A percentile compares a stretch with the other conserved stretches of the same genome.
phyloP scores from a whole-genome alignment of 2,888 invertebrate genomes.

The Patella pellucida region DNA sequence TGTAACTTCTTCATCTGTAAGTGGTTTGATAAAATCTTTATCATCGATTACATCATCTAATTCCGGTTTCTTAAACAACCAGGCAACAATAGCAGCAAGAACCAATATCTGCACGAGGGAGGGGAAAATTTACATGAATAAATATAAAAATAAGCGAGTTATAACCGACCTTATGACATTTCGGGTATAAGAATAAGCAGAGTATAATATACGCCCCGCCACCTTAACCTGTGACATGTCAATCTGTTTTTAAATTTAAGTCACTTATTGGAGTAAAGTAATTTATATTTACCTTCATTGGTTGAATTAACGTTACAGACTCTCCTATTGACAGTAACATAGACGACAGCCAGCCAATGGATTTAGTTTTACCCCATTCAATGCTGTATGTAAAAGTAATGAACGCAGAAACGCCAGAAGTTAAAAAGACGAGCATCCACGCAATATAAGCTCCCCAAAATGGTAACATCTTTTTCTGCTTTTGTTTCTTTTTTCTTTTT shows the following conservation, averaged over 20 bases:
- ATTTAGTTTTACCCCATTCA: constrained; percentile 57
- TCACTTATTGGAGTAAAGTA: no score
- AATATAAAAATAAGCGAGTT: not conserved
- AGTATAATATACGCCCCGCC: no score
- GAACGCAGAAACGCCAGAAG: constrained; percentile 42
- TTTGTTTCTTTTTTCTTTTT: constrained; percentile 14
- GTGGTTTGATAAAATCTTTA: constrained; percentile 27
- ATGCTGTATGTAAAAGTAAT: constrained; percentile 57
- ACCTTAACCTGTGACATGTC: not conserved
- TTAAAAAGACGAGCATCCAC: constrained; percentile 47
- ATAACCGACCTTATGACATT: no score
- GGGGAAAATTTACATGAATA: no score
- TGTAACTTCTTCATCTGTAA: constrained; percentile 19
- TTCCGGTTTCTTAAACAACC: constrained; percentile 44
- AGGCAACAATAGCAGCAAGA: constrained; percentile 43
- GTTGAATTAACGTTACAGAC: constrained; percentile 58
- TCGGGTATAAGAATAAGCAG: no score
- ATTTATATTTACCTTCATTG: constrained; percentile 51
- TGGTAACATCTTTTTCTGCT: constrained; percentile 38
- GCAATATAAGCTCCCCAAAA: constrained; percentile 50
- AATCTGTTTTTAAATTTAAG: not conserved
- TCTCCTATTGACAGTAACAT: constrained; percentile 55
- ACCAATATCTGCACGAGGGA: constrained; percentile 43
- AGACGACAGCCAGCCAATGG: constrained; percentile 53
- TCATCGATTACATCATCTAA: constrained; percentile 42